These are phyloP conservation scores for Oreochromis niloticus DNA, from an alignment of 2,113 vertebrate species.

Conservation along the genomic window DNA sequence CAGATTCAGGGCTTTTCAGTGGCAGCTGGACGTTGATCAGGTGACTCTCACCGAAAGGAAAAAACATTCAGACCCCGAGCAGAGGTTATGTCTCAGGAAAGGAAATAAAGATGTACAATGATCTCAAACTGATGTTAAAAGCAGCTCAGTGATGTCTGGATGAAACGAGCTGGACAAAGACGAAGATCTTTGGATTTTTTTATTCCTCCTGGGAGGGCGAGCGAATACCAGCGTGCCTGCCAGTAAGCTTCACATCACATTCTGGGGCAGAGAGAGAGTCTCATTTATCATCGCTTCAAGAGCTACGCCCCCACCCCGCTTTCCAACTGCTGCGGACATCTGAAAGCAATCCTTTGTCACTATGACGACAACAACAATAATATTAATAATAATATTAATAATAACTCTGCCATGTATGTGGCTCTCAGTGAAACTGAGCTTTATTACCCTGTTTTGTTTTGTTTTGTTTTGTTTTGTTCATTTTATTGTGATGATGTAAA, in stretches of 20 bases:
- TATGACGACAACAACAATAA: background rate
- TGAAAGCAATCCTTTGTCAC: background rate
- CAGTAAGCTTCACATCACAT: background rate
- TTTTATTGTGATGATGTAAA: background rate
- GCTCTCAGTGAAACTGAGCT: background rate
- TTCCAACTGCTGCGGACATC: background rate
- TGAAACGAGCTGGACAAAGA: background rate
- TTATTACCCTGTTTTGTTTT: background rate
- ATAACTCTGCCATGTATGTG: background rate
- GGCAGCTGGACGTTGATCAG: background rate
- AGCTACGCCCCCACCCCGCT: background rate
- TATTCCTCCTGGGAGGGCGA: background rate
- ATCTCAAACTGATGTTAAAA: constrained; percentile 1
- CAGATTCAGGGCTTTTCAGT: rapidly evolving
- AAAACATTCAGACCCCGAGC: background rate
- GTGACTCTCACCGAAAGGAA: background rate
- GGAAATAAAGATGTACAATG: background rate
- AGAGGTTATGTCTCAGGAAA: background rate
- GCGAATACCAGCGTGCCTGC: background rate
- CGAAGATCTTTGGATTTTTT: background rate
- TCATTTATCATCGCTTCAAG: background rate
- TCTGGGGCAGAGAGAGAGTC: background rate
- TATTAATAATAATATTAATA: background rate
- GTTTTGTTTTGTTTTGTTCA: background rate
- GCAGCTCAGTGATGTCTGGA: constrained; percentile 14